phyloP scores from a whole-genome alignment of 2,113 vertebrate species.

The Microcebus murinus region DNA sequence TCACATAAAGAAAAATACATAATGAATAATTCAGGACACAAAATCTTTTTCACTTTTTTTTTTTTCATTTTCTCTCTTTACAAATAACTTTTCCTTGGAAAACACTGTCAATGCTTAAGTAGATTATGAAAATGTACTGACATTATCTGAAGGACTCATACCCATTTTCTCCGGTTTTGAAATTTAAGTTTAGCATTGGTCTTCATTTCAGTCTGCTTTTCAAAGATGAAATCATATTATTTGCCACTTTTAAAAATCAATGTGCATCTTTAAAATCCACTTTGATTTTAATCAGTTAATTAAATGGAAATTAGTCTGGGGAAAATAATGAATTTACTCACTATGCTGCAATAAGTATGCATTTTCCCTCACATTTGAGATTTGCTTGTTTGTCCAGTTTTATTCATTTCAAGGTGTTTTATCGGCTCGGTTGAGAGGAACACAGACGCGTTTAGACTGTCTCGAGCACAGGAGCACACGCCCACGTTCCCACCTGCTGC shows the following conservation, averaged over 20 bases:
- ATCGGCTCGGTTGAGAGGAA: not conserved
- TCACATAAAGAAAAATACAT: not conserved
- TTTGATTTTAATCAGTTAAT: not conserved
- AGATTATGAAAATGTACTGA: not conserved
- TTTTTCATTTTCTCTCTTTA: not conserved
- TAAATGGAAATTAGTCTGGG: not conserved
- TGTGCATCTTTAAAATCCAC: constrained; percentile 19
- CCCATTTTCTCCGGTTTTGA: not conserved
- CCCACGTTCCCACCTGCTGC: accelerated
- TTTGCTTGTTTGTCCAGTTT: not conserved
- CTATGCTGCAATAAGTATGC: not conserved
- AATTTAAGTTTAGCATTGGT: not conserved
- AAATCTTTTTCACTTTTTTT: not conserved
- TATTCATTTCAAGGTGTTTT: not conserved
- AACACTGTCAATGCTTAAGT: not conserved
- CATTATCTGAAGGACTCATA: not conserved
- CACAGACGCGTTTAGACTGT: too few species aligned
- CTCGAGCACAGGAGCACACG: accelerated
- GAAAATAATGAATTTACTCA: not conserved
- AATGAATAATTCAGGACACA: not conserved
- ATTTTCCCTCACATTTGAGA: not conserved
- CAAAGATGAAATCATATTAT: not conserved
- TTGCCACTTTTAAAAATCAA: not conserved
- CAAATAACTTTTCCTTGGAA: not conserved
- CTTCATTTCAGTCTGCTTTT: not conserved